Evolutionary conservation across 2,888 invertebrate species (phyloP).

Genomic region (Opisthograptis luteolata): DNA sequence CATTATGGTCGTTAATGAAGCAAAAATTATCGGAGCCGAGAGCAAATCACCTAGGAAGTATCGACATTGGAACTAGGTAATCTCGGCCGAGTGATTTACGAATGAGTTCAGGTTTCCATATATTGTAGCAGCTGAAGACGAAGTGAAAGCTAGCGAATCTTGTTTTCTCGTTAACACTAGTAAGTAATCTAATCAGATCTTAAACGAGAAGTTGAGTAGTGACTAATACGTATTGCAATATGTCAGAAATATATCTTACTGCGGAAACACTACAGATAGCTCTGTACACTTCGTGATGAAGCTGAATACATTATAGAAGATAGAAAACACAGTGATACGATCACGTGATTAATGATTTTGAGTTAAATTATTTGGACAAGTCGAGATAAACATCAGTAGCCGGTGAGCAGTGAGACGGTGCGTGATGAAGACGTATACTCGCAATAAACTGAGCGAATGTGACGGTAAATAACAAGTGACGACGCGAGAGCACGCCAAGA

Average conservation of each 20-base stretch:
- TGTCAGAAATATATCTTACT: slow-evolving; percentile 31
- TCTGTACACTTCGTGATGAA: slow-evolving; percentile 1
- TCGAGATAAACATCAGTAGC: slow-evolving; percentile 40
- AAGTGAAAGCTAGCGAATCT: slow-evolving; percentile 12
- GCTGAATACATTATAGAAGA: slow-evolving; percentile 8
- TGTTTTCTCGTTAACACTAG: slow-evolving; percentile 32
- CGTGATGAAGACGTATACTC: slow-evolving; percentile 55
- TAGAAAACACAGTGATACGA: slow-evolving; percentile 22
- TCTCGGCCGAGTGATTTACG: slow-evolving; percentile 22
- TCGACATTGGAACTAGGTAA: slow-evolving; percentile 22
- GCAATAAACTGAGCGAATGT: slow-evolving; percentile 50
- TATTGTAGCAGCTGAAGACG: slow-evolving; percentile 17
- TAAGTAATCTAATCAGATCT: slow-evolving; percentile 40
- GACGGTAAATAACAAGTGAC: slow-evolving; percentile 59
- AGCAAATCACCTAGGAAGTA: slow-evolving; percentile 36
- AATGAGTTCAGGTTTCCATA: slow-evolving; percentile 24
- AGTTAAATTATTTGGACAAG: slow-evolving; percentile 49
- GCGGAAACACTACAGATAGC: slow-evolving; percentile 25
- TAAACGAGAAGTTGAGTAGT: slow-evolving; percentile 31
- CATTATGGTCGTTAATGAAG: slow-evolving; percentile 54
- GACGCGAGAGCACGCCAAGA: slow-evolving; percentile 43
- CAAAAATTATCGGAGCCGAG: slow-evolving; percentile 44
- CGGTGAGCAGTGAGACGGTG: slow-evolving; percentile 27
- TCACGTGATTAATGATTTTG: slow-evolving; percentile 43
- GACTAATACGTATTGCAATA: slow-evolving; percentile 26